Base-by-base conservation (phyloP, 2,113 vertebrate species). In the Nasalis larvatus region DNA sequence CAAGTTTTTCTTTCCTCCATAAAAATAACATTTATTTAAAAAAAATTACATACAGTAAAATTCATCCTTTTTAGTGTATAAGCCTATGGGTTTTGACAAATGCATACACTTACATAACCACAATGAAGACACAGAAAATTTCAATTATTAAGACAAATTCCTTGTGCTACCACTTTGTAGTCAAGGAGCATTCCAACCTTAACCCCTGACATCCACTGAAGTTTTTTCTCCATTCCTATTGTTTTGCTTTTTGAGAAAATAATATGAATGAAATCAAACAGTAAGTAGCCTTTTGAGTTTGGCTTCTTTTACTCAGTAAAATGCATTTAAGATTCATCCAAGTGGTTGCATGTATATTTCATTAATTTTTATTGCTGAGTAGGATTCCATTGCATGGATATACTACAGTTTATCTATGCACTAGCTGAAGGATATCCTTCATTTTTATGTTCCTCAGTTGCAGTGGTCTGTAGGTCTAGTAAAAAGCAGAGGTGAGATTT, bases 291-390 rank as follows among this genome's bases (percentile, higher is more conserved):
- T 85, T 97, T 97, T 97, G 84, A 91, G 93, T 90, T 56, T 96
- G 87, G 32, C 42, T 86, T 92, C 87, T 94, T 96, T 89, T 91
- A 91, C 42, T 89, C 96, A 93, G 93, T 42, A 97, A 95, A 93
- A 93, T 97, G 49, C 60, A 93, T 84, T 47, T 83, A 63, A 86
- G 78, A 93, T 89, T 89, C 52, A 80, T 76, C 14, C 35, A 91
- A 76, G 60, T 84, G 94, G 83, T 83, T 97, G 69, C 80, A 92
- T 96, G 32, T 86, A 83, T 73, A 80, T 54, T 94, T 95, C 66
- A 87, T 88, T 73, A 80, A 81, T 92, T 97, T 89, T 98, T 98
- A 98, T 98, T 98, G 98, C 98, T 96, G 80, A 93, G 84, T 76
- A 96, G 88, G 76, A 89, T 95, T 89, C 86, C 58, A 68, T 49